Evolutionary conservation across 2,797 vertebrate genomes (phyloP).

Genomic region (Synaphobranchus kaupii): DNA sequence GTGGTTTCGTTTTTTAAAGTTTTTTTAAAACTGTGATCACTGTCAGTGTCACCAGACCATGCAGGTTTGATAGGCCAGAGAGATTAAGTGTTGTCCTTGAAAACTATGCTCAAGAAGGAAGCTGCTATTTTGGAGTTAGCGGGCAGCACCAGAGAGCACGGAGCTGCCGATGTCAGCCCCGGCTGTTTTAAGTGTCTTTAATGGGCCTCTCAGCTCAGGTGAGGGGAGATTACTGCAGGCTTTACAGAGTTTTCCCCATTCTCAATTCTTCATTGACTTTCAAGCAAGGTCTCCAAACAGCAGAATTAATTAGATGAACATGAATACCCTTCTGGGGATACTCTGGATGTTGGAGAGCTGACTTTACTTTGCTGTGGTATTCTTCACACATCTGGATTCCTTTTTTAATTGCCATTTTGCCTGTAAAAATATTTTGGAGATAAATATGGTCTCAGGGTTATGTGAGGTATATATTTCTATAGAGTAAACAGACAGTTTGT

Average conservation of each 20-base stretch:
- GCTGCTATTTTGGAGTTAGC: neutral
- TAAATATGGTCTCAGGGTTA: neutral
- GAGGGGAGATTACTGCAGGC: constrained; percentile 35
- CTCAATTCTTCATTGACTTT: constrained; percentile 33
- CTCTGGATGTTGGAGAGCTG: neutral
- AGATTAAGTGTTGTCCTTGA: neutral
- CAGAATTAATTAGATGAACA: constrained; percentile 30
- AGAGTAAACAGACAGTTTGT: neutral
- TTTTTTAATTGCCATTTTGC: neutral
- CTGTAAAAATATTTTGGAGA: constrained; percentile 4
- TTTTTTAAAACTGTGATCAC: too few species aligned
- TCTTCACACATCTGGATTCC: neutral
- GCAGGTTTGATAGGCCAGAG: neutral
- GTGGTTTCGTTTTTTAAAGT: too few species aligned
- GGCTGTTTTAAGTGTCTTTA: constrained; percentile 44
- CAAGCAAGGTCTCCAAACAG: constrained; percentile 13
- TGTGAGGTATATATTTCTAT: neutral
- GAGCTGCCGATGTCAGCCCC: constrained; percentile 28
- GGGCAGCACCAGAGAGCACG: neutral
- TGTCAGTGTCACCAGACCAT: neutral
- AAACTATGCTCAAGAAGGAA: constrained; percentile 21
- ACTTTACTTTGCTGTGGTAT: constrained; percentile 7
- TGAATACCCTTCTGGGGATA: constrained; percentile 8
- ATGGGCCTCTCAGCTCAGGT: constrained; percentile 36
- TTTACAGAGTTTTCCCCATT: constrained; percentile 27